Evolutionary conservation across 2,888 invertebrate species (phyloP), one percentile per base, ranked within the genome.

Genomic region (Megaustenia siamemsis): DNA sequence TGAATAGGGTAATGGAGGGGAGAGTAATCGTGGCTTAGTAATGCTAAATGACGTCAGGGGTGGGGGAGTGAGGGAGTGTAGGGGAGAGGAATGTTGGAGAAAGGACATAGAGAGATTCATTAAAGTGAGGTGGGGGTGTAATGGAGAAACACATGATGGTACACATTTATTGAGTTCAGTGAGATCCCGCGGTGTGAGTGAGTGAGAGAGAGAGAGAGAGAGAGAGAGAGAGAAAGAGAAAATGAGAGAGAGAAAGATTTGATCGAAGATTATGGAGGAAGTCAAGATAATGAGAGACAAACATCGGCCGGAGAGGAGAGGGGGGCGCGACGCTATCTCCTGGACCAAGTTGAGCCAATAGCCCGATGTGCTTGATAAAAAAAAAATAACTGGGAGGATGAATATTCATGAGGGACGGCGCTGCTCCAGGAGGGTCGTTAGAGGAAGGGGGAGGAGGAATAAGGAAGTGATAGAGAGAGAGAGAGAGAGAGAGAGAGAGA

Each of bases 141-240:
- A 40, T 1, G 45, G 45, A 28, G 1, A 21, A 24, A 38, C 0
- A 38, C 5, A 38, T 1, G 35, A 10, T 18, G 0, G 63, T 63
- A 28, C 18, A 63, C 18, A n/a, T 63, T 12, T 21, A 18, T 63
- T 10, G 6, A 63, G 24, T 10, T 35, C 10, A 69, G 1, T 18
- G 35, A 38, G 35, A 18, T 12, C 6, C 0, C 28, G 69, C 35
- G 8, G 71, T 40, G 40, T 78, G 56, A 43, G 60, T 32, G 80
- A 63, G 73, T 28, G 63, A 63, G 73, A 73, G 40, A 49, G 45
- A 28, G 76, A 68, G 66, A 81, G 40, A 43, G 49, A 69, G 45
- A 45, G 81, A 24, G 66, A 35, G 63, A 28, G 8, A n/a, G 38
- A 38, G 35, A 8, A 24, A 45, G 43, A n/a, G 71, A 73, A 8